Base-by-base conservation (phyloP, 2,113 vertebrate species). In the Heloderma charlesbogerti region DNA sequence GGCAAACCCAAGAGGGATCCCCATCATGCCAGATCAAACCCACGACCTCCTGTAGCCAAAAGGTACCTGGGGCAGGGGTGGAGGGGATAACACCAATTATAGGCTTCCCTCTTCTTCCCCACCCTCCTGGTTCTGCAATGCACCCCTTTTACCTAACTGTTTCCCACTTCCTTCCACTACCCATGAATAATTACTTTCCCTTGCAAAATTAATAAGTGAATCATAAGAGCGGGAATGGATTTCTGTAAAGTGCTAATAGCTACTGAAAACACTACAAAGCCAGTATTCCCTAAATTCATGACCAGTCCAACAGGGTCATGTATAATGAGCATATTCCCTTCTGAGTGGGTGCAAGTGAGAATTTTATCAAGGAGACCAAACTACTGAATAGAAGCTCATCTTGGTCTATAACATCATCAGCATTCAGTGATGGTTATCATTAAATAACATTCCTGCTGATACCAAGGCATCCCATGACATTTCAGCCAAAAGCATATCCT, bases 1-100 rank as follows among this genome's bases (percentile, higher is more conserved):
- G 75, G 31, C 2, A 20, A 25, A 75, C n/a, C 48, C 71, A 87
- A 25, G 84, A 27, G 0, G 85, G 85, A 48, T 87, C 34, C 22
- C 85, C 85, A 3, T 57, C 18, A 25, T n/a, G 29, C 31, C 31
- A 6, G 18, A 86, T 51, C 29, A 86, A 72, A 16, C 84, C 16
- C 84, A 86, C 72, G 84, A 86, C 72, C 84, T 86, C 84, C 8
- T 2, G 1, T 67, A 86, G 72, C 84, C 84, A 86, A 45, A 37
- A 20, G 18, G 84, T 86, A 54, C 84, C 84, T 86, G 22, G n/a
- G n/a, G n/a, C n/a, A n/a, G n/a, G n/a, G n/a, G n/a, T n/a, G n/a
- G 4, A 15, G 9, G 43, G 66, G 40, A 69, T 2, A 31, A 5
- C 40, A 31, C 6, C 29, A 27, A 16, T 85, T 1, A 85, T 25